Percentiles rank a stretch among this genome's conserved stretches.
These are phyloP conservation scores for Istiophorus platypterus DNA, from an alignment of 2,113 vertebrate species.

Conservation along the genomic window DNA sequence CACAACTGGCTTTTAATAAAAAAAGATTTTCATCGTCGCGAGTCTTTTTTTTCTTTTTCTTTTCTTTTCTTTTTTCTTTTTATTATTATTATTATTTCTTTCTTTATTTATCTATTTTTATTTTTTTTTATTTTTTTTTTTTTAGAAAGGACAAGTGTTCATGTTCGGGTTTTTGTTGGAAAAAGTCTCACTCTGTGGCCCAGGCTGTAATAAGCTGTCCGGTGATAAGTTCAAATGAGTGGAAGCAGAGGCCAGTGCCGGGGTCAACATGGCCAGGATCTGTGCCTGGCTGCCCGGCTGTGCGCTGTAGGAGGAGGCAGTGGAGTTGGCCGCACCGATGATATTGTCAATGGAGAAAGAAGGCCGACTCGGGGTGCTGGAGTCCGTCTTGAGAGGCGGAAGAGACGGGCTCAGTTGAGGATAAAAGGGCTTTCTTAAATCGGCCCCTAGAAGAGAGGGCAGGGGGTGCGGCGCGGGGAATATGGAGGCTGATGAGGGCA, in stretches of 20 bases:
- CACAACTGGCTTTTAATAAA: slow-evolving; percentile 68
- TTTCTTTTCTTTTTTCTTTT: slow-evolving; percentile 50
- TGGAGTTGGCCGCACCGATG: slow-evolving; percentile 88
- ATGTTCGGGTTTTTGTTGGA: slow-evolving; percentile 90
- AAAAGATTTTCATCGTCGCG: slow-evolving; percentile 36
- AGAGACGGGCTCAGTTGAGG: slow-evolving; percentile 86
- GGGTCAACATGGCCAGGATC: slow-evolving; percentile 94
- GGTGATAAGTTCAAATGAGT: slow-evolving; percentile 90
- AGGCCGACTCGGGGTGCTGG: slow-evolving; percentile 86
- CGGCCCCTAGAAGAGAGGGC: slow-evolving; percentile 89
- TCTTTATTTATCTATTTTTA: no score
- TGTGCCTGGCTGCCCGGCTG: slow-evolving; percentile 90
- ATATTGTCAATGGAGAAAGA: slow-evolving; percentile 99
- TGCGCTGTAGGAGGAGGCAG: slow-evolving; percentile 84
- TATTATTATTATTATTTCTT: no score
- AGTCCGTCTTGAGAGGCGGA: slow-evolving; percentile 91
- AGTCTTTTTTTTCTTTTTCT: slow-evolving; percentile 23
- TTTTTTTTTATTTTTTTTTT: slow-evolving; percentile 1
- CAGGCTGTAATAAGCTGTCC: slow-evolving; percentile 87
- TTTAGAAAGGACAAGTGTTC: slow-evolving; percentile 93
- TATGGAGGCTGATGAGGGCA: slow-evolving; percentile 86
- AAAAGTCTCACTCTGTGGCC: slow-evolving; percentile 88
- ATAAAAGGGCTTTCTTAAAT: slow-evolving; percentile 88
- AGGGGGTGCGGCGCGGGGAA: slow-evolving; percentile 88
- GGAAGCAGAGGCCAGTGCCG: slow-evolving; percentile 90